phyloP scores from a whole-genome alignment of 2,113 vertebrate genomes.

The Numenius arquata region DNA sequence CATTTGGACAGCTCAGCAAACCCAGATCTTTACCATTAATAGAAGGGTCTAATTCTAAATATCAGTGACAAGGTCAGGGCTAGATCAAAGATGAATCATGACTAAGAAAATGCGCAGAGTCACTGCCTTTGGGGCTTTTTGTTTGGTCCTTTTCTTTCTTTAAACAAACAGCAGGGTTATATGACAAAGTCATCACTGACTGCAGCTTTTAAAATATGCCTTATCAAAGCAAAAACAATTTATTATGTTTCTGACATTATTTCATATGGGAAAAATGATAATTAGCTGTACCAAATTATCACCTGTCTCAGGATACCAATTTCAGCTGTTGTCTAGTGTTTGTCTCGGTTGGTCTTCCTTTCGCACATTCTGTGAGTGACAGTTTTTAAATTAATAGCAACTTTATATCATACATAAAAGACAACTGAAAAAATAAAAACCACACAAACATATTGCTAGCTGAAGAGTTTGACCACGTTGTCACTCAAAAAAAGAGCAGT shows the following conservation, averaged over 20 bases:
- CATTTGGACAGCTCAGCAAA: background rate
- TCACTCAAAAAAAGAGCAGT: conserved; percentile 30
- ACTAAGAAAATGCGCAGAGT: background rate
- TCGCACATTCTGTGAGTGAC: conserved; percentile 52
- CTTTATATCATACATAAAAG: conserved; percentile 46
- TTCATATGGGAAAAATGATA: conserved; percentile 49
- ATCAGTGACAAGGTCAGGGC: background rate
- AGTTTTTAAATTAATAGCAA: conserved; percentile 71
- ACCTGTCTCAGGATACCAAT: conserved; percentile 41
- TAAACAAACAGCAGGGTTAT: background rate
- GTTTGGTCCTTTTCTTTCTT: background rate
- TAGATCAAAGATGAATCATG: background rate
- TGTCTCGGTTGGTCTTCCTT: conserved; percentile 54
- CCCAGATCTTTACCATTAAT: background rate
- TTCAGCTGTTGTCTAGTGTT: background rate
- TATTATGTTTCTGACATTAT: conserved; percentile 40
- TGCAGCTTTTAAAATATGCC: background rate
- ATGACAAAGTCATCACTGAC: background rate
- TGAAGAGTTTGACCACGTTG: conserved; percentile 14
- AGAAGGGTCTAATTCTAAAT: background rate
- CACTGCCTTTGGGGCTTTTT: background rate
- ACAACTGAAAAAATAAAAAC: conserved; percentile 18
- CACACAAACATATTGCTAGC: background rate
- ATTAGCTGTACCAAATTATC: conserved; percentile 69
- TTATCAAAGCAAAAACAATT: conserved; percentile 48